phyloP scores from a whole-genome alignment of 2,113 vertebrate species.

The Epinephelus fuscoguttatus region DNA sequence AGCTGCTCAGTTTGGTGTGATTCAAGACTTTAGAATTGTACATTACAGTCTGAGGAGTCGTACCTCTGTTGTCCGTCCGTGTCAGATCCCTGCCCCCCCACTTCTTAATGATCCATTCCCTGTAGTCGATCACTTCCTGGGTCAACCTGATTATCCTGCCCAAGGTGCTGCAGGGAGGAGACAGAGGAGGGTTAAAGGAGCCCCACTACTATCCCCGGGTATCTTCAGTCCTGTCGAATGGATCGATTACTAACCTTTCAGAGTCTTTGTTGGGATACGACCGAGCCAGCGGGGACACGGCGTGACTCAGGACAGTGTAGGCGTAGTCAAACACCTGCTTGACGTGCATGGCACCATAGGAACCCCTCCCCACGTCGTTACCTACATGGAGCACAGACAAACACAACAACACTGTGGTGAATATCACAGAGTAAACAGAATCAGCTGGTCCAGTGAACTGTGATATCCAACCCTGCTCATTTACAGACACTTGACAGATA shows the following conservation, averaged over 20 bases:
- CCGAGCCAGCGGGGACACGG: constrained; percentile 94
- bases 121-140: constrained; percentile 95
- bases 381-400: constrained; percentile 79
- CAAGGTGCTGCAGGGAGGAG: constrained; percentile 87
- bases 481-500: too few relatives aligned
- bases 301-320: constrained; percentile 95
- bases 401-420: background rate
- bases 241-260: constrained; percentile 88
- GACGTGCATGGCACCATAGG: constrained; percentile 98
- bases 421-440: background rate
- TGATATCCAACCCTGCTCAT: too few relatives aligned
- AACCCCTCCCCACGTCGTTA: constrained; percentile 97
- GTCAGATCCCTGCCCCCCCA: constrained; percentile 87
- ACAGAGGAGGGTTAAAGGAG: background rate
- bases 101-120: constrained; percentile 97
- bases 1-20: background rate
- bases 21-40: background rate
- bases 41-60: background rate
- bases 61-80: constrained; percentile 78
- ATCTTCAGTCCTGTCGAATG: too few relatives aligned
- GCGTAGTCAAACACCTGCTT: constrained; percentile 98
- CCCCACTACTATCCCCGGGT: too few relatives aligned
- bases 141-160: constrained; percentile 97
- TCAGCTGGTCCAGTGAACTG: background rate
- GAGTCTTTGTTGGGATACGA: constrained; percentile 97